Conservation (phyloP, 2,888 invertebrate species). For the Acanthacorydalis orientalis region DNA sequence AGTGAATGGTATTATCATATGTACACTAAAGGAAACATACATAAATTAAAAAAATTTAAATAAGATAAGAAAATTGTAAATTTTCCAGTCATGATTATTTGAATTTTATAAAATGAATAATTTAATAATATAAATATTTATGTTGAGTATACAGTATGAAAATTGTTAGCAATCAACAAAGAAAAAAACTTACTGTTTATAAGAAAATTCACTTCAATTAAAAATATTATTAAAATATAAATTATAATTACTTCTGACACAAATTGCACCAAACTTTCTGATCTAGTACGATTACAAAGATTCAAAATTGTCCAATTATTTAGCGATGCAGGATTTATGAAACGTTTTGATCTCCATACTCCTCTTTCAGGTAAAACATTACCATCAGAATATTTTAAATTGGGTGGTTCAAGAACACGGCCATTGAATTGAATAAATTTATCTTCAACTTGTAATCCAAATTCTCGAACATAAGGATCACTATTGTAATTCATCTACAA, state of each 20-base stretch:
- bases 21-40: too few species aligned
- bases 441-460: constrained; percentile 61
- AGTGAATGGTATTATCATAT: too few species aligned
- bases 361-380: constrained; percentile 22
- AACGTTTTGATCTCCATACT: constrained; percentile 25
- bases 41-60: neutral
- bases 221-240: too few species aligned
- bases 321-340: constrained; percentile 21
- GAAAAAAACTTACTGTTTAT: too few species aligned
- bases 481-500: constrained; percentile 20
- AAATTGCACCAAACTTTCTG: constrained; percentile 14
- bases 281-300: constrained; percentile 16
- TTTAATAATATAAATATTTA: too few species aligned
- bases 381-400: constrained; percentile 32
- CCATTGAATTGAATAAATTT: constrained; percentile 63
- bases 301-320: constrained; percentile 31
- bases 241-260: constrained; percentile 16
- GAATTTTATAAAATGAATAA: too few species aligned
- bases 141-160: too few species aligned
- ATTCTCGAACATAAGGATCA: constrained; percentile 48
- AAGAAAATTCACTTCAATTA: too few species aligned
- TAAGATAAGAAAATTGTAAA: neutral
- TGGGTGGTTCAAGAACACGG: constrained; percentile 62
- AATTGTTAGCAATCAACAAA: too few species aligned
- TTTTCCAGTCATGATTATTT: too few species aligned